phyloP scores from a whole-genome alignment of 2,888 invertebrate species.

The Sialis lutaria region DNA sequence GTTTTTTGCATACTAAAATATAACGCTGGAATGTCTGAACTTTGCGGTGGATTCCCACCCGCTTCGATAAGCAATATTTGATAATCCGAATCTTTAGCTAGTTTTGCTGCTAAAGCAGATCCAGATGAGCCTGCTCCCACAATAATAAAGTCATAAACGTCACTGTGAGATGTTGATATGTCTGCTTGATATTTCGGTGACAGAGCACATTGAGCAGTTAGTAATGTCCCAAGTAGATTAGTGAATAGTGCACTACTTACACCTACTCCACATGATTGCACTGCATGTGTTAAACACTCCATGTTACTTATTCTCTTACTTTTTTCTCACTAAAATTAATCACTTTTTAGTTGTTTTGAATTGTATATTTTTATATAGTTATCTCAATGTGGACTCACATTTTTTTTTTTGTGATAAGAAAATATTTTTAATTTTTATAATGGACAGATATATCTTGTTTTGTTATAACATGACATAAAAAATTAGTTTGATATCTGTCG shows the following conservation, averaged over 20 bases:
- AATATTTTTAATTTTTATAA: too few relatives aligned
- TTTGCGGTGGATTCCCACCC: slow-evolving; percentile 19
- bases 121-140: slow-evolving; percentile 26
- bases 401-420: too few relatives aligned
- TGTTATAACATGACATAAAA: too few relatives aligned
- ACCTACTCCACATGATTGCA: slow-evolving; percentile 2
- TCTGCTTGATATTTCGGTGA: slow-evolving; percentile 1
- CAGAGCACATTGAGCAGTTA: slow-evolving; percentile 3
- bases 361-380: too few relatives aligned
- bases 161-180: neutral
- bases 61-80: slow-evolving; percentile 21
- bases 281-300: slow-evolving; percentile 2
- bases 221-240: slow-evolving; percentile 2
- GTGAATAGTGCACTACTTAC: slow-evolving; percentile 1
- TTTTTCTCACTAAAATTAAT: too few relatives aligned
- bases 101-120: slow-evolving; percentile 20
- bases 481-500: too few relatives aligned
- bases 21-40: slow-evolving; percentile 22
- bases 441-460: too few relatives aligned
- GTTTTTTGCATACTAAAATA: slow-evolving; percentile 17
- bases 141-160: slow-evolving; percentile 29
- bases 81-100: slow-evolving; percentile 14
- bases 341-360: too few relatives aligned
- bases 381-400: too few relatives aligned
- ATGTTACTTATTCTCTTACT: neutral